Conservation (phyloP, 2,113 vertebrate genomes). For the Atlantisia rogersi region DNA sequence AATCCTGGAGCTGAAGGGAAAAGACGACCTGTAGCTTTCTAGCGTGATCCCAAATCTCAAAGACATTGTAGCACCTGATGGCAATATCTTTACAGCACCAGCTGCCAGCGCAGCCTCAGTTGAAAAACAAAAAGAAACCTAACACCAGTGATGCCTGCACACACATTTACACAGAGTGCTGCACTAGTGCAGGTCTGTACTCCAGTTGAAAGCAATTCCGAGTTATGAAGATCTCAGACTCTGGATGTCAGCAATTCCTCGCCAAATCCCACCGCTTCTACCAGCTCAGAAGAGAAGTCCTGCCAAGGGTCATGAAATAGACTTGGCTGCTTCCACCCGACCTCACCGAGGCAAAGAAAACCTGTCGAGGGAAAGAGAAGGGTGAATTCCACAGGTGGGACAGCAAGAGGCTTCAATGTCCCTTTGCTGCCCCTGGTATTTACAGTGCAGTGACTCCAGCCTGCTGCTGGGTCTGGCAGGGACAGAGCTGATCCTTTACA, state of each 20-base stretch:
- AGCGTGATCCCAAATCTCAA: constrained; percentile 71
- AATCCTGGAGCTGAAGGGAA: constrained; percentile 75
- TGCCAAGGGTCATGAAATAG: constrained; percentile 98
- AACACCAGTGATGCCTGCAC: constrained; percentile 67
- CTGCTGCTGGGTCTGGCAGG: background rate
- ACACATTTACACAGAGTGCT: constrained; percentile 69
- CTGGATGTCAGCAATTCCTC: constrained; percentile 66
- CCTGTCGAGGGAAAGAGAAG: constrained; percentile 70
- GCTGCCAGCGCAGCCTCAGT: constrained; percentile 77
- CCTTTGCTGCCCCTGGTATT: background rate
- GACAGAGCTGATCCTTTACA: background rate
- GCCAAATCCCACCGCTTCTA: constrained; percentile 76
- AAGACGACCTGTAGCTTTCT: constrained; percentile 71
- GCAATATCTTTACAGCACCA: constrained; percentile 82
- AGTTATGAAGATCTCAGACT: constrained; percentile 77
- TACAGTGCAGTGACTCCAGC: background rate
- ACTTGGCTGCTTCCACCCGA: constrained; percentile 98
- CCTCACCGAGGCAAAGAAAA: constrained; percentile 97
- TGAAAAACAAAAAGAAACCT: constrained; percentile 75
- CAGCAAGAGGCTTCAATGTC: background rate
- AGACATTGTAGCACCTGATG: constrained; percentile 79
- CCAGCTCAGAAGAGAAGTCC: constrained; percentile 99
- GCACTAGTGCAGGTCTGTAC: constrained; percentile 75
- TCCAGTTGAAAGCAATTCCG: constrained; percentile 80
- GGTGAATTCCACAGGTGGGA: background rate